Base-by-base conservation (phyloP, 2,888 invertebrate species). In the Embidobia sp. region DNA sequence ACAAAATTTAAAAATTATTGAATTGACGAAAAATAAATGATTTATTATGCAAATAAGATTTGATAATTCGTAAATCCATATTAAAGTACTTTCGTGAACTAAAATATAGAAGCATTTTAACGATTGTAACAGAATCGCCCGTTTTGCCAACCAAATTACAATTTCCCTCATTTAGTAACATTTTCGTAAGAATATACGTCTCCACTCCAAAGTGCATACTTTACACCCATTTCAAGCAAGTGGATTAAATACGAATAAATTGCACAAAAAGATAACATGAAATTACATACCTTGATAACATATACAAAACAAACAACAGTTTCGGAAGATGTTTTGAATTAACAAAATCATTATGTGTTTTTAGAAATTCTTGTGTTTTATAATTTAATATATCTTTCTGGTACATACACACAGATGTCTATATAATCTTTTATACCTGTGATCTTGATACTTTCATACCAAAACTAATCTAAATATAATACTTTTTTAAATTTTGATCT, bases 171-270 rank as follows among this genome's bases (percentile, higher is more conserved):
- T 61, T 73, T 73, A 66, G 64, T 46, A 57, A 64, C 63, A 73
- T 64, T 73, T 73, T 73, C 73, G 55, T 73, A 73, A 64, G 64
- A 73, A 66, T 66, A 73, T 73, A 64, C 57, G 49, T 57, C 73
- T 73, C 64, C 26, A 16, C 51, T 59, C 42, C 40, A 74, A 59
- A 74, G 66, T 66, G 66, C 73, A 66, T 73, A 73, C 73, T 73
- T 73, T 64, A 73, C 64, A 73, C 64, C 51, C 64, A 73, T 73
- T 73, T 73, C 57, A 73, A 63, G 37, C 72, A 72, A 72, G 72
- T 72, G 72, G 72, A 72, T 72, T 72, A 72, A 72, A 72, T 55
- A 55, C 72, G 72, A 72, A 72, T 63, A 55, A 72, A 63, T 72
- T 72, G 72, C 40, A 72, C 63, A 63, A 72, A 72, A 72, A 72